Percentiles rank a stretch among this genome's conserved stretches.
Conservation (phyloP, 1,140 invertebrate species). For the Pogonomyrmex barbatus region DNA sequence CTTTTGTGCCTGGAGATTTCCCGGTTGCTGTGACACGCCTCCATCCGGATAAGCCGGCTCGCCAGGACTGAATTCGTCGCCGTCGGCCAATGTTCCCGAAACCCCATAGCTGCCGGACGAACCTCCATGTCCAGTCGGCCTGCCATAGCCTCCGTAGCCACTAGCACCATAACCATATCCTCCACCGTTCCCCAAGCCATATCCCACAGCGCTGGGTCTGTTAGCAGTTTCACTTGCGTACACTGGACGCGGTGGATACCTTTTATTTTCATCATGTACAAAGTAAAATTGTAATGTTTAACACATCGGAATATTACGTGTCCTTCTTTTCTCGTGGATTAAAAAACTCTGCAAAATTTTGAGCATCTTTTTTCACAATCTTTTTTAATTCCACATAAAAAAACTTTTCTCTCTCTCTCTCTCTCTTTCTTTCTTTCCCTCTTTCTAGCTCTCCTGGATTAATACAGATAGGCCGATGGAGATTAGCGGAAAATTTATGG, state of each 20-base stretch:
- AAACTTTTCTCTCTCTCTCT: not conserved
- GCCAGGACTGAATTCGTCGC: conserved; percentile 76
- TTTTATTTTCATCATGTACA: conserved; percentile 43
- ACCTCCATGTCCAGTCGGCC: conserved; percentile 72
- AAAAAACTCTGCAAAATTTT: not conserved
- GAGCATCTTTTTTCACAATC: not conserved
- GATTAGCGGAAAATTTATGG: conserved; percentile 25
- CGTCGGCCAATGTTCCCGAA: conserved; percentile 75
- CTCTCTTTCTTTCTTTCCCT: not conserved
- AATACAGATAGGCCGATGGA: not conserved
- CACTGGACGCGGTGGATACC: conserved; percentile 75
- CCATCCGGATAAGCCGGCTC: conserved; percentile 72
- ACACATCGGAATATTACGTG: not conserved
- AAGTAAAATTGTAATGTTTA: not conserved
- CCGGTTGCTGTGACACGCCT: conserved; percentile 55
- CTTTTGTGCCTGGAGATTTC: conserved; percentile 82
- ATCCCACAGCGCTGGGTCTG: conserved; percentile 71
- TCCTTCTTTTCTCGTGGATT: not conserved
- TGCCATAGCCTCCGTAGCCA: conserved; percentile 76
- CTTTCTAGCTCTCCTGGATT: not conserved
- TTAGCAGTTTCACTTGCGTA: conserved; percentile 74
- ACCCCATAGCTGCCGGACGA: conserved; percentile 71
- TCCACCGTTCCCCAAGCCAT: conserved; percentile 69
- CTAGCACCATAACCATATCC: conserved; percentile 73
- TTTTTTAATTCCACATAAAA: not conserved